Base-by-base conservation (phyloP, 2,888 invertebrate genomes). In the Aleiodes leptofemur region DNA sequence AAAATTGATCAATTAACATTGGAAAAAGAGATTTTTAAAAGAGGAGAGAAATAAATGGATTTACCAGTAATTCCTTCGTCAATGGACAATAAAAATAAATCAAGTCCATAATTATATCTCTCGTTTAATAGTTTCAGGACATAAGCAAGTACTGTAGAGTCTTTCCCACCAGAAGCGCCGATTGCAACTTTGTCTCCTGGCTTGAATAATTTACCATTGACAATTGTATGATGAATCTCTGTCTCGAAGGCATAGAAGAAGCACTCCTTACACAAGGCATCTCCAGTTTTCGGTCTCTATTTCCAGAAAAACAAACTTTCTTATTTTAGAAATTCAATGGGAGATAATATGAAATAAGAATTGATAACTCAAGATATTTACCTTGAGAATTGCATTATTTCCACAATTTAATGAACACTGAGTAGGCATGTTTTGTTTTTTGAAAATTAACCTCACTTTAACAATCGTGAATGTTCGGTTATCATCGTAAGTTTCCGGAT, bases 71-170 rank as follows among this genome's bases (percentile, higher is more conserved):
- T 99, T 74, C 99, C 98, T 92, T 99, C 99, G 89, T 99, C 99
- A 80, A 99, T 97, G 0, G 99, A 99, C 53, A 99, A 91, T 38
- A 99, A 91, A 82, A 96, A 93, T 53, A 99, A 91, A 74, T 98
- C 93, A 13, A 99, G 90, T 0, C 96, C 97, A 90, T 99, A 99
- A 79, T 96, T 91, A 88, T 98, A 94, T 66, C 95, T 93, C 83
- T 97, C 94, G 89, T 99, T 99, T 11, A 99, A 91, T 2, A 95
- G 91, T 90, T 98, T 98, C 84, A 99, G 90, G 34, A 98, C 94
- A 88, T 98, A 96, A 0, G 99, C 99, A 73, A 99, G 91, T 14
- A 99, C 99, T 3, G 99, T 99, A 0, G 99, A 99, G 90, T 99
- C 99, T 91, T 97, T 97, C 38, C 97, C 97, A 43, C 97, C 97